Percentiles rank a stretch among this genome's conserved stretches.
Conservation (phyloP, 2,888 invertebrate genomes). For the Fabriciana adippe region DNA sequence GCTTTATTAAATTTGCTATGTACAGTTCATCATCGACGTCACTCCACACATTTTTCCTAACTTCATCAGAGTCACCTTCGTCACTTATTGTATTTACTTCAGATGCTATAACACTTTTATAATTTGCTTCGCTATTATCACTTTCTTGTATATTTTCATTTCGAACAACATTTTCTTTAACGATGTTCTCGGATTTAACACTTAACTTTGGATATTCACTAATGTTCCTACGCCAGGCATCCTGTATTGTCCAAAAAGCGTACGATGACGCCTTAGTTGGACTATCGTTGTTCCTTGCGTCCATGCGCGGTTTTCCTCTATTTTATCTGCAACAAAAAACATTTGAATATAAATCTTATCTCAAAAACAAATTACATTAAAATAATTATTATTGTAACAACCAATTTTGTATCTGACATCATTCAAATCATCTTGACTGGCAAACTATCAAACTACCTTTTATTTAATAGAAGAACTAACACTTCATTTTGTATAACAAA, state of each 20-base stretch:
- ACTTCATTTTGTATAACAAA: conserved; percentile 81
- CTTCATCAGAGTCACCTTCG: conserved; percentile 54
- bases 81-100: conserved; percentile 44
- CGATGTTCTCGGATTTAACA: not conserved
- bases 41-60: conserved; percentile 75
- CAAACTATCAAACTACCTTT: conserved; percentile 66
- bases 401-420: conserved; percentile 58
- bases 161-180: conserved; percentile 47
- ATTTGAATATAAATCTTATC: conserved; percentile 30
- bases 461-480: conserved; percentile 80
- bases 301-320: conserved; percentile 75
- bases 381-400: conserved; percentile 41
- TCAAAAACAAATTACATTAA: conserved; percentile 38
- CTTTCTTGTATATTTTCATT: conserved; percentile 45
- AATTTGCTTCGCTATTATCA: conserved; percentile 36
- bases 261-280: conserved; percentile 73
- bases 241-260: conserved; percentile 69
- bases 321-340: conserved; percentile 71
- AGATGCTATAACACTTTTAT: conserved; percentile 61
- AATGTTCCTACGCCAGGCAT: conserved; percentile 53
- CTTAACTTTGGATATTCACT: conserved; percentile 35
- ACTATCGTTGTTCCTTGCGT: conserved; percentile 69
- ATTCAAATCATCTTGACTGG: conserved; percentile 53
- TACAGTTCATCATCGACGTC: conserved; percentile 78
- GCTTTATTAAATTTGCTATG: conserved; percentile 74